A percentile compares a stretch with the other conserved stretches of the same genome.
phyloP scores from a whole-genome alignment of 2,888 invertebrate genomes.

The Rhagonycha fulva region DNA sequence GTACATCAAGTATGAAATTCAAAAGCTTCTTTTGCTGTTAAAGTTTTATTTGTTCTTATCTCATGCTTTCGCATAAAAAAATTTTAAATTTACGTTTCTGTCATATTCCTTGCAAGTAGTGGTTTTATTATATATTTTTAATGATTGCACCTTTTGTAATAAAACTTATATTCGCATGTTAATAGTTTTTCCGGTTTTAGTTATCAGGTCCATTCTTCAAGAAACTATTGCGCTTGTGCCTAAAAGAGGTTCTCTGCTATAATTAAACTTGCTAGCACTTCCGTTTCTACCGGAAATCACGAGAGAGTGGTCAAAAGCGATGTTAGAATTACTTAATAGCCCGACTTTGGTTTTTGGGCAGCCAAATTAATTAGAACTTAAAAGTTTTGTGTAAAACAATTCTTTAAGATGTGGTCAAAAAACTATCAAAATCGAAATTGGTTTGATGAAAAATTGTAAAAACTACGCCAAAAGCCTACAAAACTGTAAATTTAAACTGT shows the following conservation, averaged over 20 bases:
- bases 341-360: too few species aligned
- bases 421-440: too few species aligned
- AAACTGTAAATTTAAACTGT: too few species aligned
- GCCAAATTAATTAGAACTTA: neutral
- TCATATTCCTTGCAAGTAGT: neutral
- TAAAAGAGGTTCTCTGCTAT: neutral
- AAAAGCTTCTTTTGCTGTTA: neutral
- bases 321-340: neutral
- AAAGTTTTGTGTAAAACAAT: too few species aligned
- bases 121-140: neutral
- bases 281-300: neutral
- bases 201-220: too few species aligned
- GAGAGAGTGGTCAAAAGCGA: neutral
- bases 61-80: neutral
- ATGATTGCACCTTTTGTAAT: neutral
- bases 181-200: too few species aligned
- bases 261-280: neutral
- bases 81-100: neutral
- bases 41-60: neutral
- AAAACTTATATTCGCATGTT: too few species aligned
- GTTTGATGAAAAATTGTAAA: too few species aligned
- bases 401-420: too few species aligned
- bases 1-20: neutral
- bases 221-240: neutral
- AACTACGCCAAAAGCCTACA: too few species aligned